Base-by-base conservation (phyloP, 2,888 invertebrate genomes). In the Tenthredo livida region DNA sequence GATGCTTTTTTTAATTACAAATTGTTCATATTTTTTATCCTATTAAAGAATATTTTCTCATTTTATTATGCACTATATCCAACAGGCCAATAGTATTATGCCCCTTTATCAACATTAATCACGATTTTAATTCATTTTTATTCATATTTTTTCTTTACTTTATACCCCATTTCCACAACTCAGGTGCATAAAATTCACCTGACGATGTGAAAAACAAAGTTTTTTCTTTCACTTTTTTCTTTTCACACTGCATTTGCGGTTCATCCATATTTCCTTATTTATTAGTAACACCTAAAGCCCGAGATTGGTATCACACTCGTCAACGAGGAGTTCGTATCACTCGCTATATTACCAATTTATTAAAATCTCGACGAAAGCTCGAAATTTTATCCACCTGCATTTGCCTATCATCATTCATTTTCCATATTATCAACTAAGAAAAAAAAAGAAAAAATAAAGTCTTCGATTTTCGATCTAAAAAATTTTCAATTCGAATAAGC, bases 1-100 rank as follows among this genome's bases (percentile, higher is more conserved):
- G 80, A 80, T 33, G 40, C 58, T 80, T 80, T 80, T 80, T 80
- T 80, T 61, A 80, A 80, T 80, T 61, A 21, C 12, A 58, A 58
- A 80, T 80, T 61, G 80, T 80, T 40, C 58, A 61, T 50, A n/a
- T 50, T n/a, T n/a, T n/a, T n/a, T 54, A 6, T 54, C 54, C 7
- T 17, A 33, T 80, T 40, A 80, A 80, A 50, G 58, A 37, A 61
- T 61, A 15, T 43, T 12, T 61, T 61, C 3, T 9, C 29, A 40
- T 61, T 80, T 61, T 61, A 77, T 50, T 77, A n/a, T n/a, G n/a
- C 54, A 77, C 77, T 54, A 75, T 54, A 75, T 29, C n/a, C 33
- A n/a, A n/a, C 77, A 77, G 33, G 54, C 33, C 54, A 29, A 77
- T 4, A 3, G 37, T 54, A 25, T 43, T 15, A n/a, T n/a, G n/a